These are phyloP conservation scores for Cladopsammia gracilis DNA, from an alignment of 64 coral and sea anemone species.

Conservation along the genomic window DNA sequence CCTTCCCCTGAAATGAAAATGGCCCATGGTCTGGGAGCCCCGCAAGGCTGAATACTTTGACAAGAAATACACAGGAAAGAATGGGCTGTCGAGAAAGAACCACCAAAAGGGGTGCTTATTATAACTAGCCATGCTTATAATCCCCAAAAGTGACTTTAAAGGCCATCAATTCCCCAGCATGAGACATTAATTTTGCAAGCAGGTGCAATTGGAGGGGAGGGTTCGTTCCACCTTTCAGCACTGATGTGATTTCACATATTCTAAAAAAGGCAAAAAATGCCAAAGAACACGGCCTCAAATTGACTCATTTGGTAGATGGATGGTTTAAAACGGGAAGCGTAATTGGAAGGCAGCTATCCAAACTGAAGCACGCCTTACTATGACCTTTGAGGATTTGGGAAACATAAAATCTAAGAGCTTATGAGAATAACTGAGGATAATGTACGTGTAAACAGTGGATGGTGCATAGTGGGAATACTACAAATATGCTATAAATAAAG, in stretches of 20 bases:
- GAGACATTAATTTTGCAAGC: constrained; percentile 16
- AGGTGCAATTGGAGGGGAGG: constrained; percentile 24
- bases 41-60: not conserved
- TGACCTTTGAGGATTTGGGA: no score
- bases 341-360: not conserved
- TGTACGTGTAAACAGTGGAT: no score
- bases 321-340: not conserved
- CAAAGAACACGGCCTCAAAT: constrained; percentile 46
- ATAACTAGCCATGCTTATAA: constrained; percentile 27
- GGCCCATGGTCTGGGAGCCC: not conserved
- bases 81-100: not conserved
- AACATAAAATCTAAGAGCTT: no score
- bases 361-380: not conserved
- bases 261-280: constrained; percentile 38
- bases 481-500: no score
- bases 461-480: no score
- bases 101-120: not conserved
- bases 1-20: not conserved
- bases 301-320: not conserved
- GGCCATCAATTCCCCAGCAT: not conserved
- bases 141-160: constrained; percentile 44
- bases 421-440: no score
- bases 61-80: constrained; percentile 22
- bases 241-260: constrained; percentile 3
- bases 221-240: not conserved